These are phyloP conservation scores for Podiceps cristatus DNA, from an alignment of 2,113 vertebrate genomes.

Conservation along the genomic window DNA sequence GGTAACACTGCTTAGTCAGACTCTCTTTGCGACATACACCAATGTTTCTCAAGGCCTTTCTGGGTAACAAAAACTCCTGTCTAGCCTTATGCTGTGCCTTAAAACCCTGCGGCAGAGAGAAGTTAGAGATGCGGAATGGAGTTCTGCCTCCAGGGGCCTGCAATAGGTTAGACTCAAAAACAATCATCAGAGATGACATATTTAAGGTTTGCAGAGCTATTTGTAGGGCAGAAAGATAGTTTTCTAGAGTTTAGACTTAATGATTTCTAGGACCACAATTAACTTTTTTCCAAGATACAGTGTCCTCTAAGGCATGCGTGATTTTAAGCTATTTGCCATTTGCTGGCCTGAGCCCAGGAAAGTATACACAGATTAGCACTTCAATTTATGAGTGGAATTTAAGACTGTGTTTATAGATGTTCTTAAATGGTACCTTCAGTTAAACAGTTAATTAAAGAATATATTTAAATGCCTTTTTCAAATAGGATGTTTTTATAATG, in stretches of 20 bases:
- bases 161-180: not conserved
- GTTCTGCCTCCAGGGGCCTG: conserved; percentile 77
- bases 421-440: not conserved
- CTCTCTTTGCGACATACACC: conserved; percentile 74
- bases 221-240: not conserved
- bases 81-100: conserved; percentile 84
- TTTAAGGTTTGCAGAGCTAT: not conserved
- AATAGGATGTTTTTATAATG: not conserved
- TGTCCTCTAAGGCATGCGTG: not conserved
- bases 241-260: not conserved
- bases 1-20: conserved; percentile 73
- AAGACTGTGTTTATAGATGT: not conserved
- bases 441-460: not conserved
- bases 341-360: not conserved
- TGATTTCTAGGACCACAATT: not conserved
- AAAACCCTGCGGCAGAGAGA: conserved; percentile 79
- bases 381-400: not conserved
- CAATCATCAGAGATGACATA: not conserved
- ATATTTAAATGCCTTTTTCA: not conserved
- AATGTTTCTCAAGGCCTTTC: conserved; percentile 82
- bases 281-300: not conserved
- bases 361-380: not conserved
- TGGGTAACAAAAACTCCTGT: conserved; percentile 83
- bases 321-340: not conserved
- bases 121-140: conserved; percentile 79